Evolutionary conservation across 2,888 invertebrate species (phyloP).

Genomic region (Dryobotodes eremita): DNA sequence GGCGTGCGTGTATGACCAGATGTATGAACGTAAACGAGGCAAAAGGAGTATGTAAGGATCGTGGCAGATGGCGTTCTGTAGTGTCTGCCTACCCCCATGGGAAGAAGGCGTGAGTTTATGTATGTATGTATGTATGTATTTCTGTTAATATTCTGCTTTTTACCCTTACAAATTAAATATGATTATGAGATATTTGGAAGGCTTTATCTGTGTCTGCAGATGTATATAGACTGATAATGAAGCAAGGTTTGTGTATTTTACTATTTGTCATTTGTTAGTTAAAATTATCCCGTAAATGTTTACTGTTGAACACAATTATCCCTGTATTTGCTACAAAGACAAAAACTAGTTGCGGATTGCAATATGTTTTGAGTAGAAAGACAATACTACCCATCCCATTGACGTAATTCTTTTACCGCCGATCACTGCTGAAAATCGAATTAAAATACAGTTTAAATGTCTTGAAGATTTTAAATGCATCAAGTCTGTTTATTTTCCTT

Average conservation of each 20-base stretch:
- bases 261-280: neutral
- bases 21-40: too few relatives aligned
- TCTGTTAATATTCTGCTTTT: slow-evolving; percentile 3
- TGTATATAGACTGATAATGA: neutral
- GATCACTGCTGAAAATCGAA: neutral
- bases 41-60: too few relatives aligned
- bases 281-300: neutral
- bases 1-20: too few relatives aligned
- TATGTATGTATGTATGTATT: too few relatives aligned
- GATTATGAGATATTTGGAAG: neutral
- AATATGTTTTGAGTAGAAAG: neutral
- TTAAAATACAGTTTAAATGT: neutral
- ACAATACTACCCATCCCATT: neutral
- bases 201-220: neutral
- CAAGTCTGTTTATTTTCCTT: neutral
- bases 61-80: too few relatives aligned
- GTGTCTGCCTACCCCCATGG: too few relatives aligned
- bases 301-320: neutral
- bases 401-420: neutral
- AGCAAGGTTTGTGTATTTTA: neutral
- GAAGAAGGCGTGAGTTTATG: too few relatives aligned
- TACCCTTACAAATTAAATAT: neutral
- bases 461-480: neutral
- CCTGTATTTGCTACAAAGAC: neutral
- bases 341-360: neutral